phyloP scores from a whole-genome alignment of 2,113 vertebrate species.

The Triplophysa rosa region DNA sequence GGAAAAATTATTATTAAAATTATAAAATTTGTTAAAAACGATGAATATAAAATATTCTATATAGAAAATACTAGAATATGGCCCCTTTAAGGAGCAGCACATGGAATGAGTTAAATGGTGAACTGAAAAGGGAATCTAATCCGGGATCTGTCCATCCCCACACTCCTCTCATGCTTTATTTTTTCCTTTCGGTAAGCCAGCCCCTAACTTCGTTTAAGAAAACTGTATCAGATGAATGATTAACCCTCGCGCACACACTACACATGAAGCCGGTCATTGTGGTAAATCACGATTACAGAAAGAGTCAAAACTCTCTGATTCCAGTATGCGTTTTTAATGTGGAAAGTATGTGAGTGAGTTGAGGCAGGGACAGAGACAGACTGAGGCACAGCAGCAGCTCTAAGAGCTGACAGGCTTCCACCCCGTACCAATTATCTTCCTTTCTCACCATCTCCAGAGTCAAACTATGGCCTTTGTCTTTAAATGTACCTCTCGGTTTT shows the following conservation, averaged over 20 bases:
- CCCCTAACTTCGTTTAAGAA: neutral
- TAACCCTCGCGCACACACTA: neutral
- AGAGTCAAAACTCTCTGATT: neutral
- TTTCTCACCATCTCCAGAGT: slow-evolving; percentile 9
- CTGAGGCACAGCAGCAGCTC: neutral
- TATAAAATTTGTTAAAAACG: too few species aligned
- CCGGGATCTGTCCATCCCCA: slow-evolving; percentile 4
- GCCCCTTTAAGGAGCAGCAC: slow-evolving; percentile 1
- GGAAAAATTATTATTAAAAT: too few species aligned
- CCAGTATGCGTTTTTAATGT: slow-evolving; percentile 2
- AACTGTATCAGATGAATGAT: slow-evolving; percentile 19
- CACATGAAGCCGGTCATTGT: slow-evolving; percentile 1
- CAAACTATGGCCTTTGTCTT: neutral
- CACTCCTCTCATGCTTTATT: slow-evolving; percentile 15
- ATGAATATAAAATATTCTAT: too few species aligned
- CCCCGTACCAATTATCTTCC: slow-evolving; percentile 17
- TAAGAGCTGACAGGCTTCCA: slow-evolving; percentile 3
- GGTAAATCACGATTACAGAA: slow-evolving; percentile 35
- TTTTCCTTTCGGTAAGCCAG: slow-evolving; percentile 4
- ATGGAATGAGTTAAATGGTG: slow-evolving; percentile 16
- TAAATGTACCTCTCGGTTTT: neutral
- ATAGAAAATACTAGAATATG: neutral
- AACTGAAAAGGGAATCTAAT: slow-evolving; percentile 28
- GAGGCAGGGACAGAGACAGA: slow-evolving; percentile 10
- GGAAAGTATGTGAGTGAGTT: neutral